Evolutionary conservation across 2,113 vertebrate species (phyloP), one percentile per base, ranked within the genome.

Genomic region (Protobothrops flavoviridis): DNA sequence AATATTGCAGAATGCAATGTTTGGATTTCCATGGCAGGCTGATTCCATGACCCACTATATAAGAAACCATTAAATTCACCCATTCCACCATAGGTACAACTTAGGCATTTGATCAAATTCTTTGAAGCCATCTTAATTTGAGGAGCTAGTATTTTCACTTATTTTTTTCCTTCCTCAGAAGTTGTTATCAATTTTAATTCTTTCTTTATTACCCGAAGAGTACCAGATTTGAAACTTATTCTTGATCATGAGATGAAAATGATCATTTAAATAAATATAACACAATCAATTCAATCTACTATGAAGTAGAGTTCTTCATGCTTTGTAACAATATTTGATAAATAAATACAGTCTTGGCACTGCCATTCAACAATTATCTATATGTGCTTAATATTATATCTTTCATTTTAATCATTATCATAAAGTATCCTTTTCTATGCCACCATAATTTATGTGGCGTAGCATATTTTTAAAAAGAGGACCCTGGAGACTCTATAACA

Each of bases 361-460:
- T 64, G 5, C 8, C 45, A 87, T 33, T 17, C 39, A 33, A 59
- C n/a, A 64, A 64, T 87, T 87, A 45, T 43, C 91, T 87, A 50
- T 53, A 74, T 88, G 48, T 59, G 45, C 24, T 29, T 92, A 88
- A 43, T 74, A 33, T 88, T 55, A 48, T 57, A 81, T 74, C 61
- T 5, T 89, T 55, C 33, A 74, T 89, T 89, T 29, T 55, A 74
- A 92, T 45, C 91, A 45, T 69, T 61, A 69, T 39, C 5, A 45
- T 93, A 92, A 96, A 90, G 90, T 91, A 94, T 95, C 33, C 89
- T 96, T 96, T 96, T 94, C 94, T 94, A 95, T 94, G 93, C 87
- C 94, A 91, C n/a, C 92, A 85, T 0, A 3, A 94, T 91, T 93
- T 95, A 93, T 91, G 95, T 93, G 94, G 95, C 85, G 94, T 91